Evolutionary conservation across 2,113 vertebrate genomes (phyloP), one percentile per base, ranked within the genome.

Genomic region (Struthidea cinerea): DNA sequence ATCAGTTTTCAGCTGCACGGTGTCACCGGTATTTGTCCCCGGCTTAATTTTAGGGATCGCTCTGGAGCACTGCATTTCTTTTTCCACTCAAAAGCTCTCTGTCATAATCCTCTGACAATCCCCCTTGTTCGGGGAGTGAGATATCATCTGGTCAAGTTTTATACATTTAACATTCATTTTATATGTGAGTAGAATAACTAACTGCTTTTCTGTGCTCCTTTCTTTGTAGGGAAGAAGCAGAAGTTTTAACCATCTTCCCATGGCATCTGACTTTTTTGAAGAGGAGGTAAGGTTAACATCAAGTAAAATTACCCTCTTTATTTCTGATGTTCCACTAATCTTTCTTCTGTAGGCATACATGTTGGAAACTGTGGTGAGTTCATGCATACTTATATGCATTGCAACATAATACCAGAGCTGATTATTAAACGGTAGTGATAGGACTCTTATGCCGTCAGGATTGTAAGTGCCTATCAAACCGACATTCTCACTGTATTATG

Each of bases 1-100:
- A 87, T 95, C 96, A 96, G 96, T 96, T 96, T 97, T 97, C 93
- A 95, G 85, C 90, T 10, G 42, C 27, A 8, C 75, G 2, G 44
- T 76, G 91, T 81, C 96, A 90, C 75, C 18, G 77, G 4, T 52
- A 32, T 50, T 80, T 77, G 91, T 87, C 94, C 65, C 89, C 24
- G 52, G 47, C 50, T 86, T 84, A 23, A 27, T 90, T 84, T 77
- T 27, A 83, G 67, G 50, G 30, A 5, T 50, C 6, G n/a, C 85
- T 85, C 50, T 41, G 5, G 33, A 59, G 74, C 74, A 18, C 53
- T 13, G 49, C 53, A 1, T 46, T 53, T 53, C 22, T 65, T 35
- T 71, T 59, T 44, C 69, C 41, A 3, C 55, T 57, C 53, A 32
- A 75, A 90, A 89, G 56, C 24, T 37, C 59, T 56, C 55, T 74